Base-by-base conservation (phyloP, 1,140 invertebrate genomes). In the Oreohelix idahoensis region DNA sequence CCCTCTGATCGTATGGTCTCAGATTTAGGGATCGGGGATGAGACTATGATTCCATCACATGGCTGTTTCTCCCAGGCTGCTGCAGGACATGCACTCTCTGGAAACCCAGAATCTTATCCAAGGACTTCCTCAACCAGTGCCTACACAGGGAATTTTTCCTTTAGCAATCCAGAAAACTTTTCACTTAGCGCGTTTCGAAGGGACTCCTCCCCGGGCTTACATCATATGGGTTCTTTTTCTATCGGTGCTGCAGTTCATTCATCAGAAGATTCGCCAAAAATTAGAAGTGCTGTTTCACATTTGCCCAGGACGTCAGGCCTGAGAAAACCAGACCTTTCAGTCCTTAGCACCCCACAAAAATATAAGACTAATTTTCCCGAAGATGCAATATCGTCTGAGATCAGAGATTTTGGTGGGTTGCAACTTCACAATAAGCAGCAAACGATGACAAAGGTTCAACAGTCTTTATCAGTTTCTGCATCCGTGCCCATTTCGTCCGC, bases 1-100 rank as follows among this genome's bases (percentile, higher is more conserved):
- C 77, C 77, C 4, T 58, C 77, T 11, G 35, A 79, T 15, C 32
- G 35, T 20, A 79, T 79, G 77, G 15, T 79, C 29, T 63, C 77
- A n/a, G 77, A 79, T 66, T 4, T 29, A 53, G 45, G 29, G 17
- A 51, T 51, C 29, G 42, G n/a, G 36, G 38, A 73, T n/a, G 26
- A 39, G 23, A 45, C 23, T 39, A 32, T 42, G 4, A n/a, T 42
- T 10, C 23, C 71, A 15, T 11, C 71, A 42, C 63, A 66, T 66
- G 63, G 29, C 63, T 66, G 29, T 32, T 66, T 66, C 29, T 17
- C 63, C n/a, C 29, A 32, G 20, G 29, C n/a, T 8, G 63, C n/a
- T 32, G 63, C 63, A 29, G 29, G 63, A 35, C 29, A 66, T 2
- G 63, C 63, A 8, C 32, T 23, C 11, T 35, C 63, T 15, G 63